These are phyloP conservation scores for Masticophis lateralis DNA, from an alignment of 2,797 vertebrate species.

Conservation along the genomic window DNA sequence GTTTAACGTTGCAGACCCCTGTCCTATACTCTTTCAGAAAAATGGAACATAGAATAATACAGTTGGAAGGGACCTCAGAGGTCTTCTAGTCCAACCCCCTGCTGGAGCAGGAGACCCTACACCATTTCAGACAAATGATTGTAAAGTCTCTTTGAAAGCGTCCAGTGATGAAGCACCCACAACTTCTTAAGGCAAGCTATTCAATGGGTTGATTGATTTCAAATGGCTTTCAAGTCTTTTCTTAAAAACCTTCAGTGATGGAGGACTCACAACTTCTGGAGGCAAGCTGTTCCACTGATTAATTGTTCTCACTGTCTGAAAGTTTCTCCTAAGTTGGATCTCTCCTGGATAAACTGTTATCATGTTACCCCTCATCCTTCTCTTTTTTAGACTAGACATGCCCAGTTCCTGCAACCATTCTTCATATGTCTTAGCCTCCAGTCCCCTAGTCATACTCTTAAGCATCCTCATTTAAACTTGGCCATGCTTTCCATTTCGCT, in stretches of 20 bases:
- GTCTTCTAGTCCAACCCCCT: background rate
- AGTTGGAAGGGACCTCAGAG: background rate
- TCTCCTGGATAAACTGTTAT: background rate
- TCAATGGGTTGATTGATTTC: background rate
- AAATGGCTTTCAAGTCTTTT: background rate
- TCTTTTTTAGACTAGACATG: background rate
- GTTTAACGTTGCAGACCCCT: too few species aligned
- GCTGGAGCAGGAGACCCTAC: background rate
- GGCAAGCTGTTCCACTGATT: background rate
- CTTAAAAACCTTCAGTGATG: background rate
- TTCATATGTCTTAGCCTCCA: background rate
- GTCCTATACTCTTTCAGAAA: background rate
- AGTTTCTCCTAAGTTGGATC: background rate
- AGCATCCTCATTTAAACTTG: background rate
- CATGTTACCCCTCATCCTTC: background rate
- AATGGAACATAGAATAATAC: background rate
- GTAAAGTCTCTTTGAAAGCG: background rate
- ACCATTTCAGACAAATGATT: background rate
- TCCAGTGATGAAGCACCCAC: background rate
- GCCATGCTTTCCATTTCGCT: background rate
- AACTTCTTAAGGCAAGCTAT: background rate
- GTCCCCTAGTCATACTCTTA: background rate
- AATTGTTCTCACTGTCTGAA: background rate
- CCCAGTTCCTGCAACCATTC: background rate
- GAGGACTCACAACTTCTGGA: background rate